phyloP scores from a whole-genome alignment of 2,113 vertebrate species.

The Cyanocitta stelleri region DNA sequence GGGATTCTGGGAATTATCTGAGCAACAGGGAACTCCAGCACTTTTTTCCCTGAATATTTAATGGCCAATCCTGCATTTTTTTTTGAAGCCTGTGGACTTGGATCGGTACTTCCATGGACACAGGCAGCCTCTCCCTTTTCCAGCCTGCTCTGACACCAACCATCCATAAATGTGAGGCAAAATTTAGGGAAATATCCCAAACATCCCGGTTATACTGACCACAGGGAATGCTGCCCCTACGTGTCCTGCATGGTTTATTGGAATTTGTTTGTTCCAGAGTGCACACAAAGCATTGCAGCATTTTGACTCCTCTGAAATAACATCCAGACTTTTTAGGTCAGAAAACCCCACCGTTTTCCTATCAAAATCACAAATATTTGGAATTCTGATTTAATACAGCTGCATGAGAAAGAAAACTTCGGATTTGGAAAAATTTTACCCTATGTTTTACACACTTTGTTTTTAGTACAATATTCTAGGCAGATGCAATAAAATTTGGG shows the following conservation, averaged over 20 bases:
- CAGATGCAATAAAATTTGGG: background rate
- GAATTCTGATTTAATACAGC: background rate
- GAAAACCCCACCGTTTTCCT: background rate
- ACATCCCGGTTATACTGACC: background rate
- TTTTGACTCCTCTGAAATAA: background rate
- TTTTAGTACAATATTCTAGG: background rate
- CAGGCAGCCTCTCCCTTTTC: background rate
- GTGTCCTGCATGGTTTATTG: accelerated
- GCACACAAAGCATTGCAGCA: background rate
- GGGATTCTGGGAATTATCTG: background rate
- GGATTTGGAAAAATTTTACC: background rate
- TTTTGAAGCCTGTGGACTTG: background rate
- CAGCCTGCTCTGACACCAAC: background rate
- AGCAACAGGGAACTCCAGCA: background rate
- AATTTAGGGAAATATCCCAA: background rate
- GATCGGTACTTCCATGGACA: background rate
- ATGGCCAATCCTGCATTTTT: background rate
- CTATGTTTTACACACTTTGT: background rate
- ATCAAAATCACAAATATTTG: background rate
- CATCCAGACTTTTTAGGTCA: background rate
- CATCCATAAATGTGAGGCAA: accelerated
- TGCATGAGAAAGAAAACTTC: accelerated
- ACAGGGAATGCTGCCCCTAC: accelerated
- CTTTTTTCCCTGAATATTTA: background rate
- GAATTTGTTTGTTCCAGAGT: background rate